Evolutionary conservation across 2,888 invertebrate species (phyloP).

Genomic region (Odontothrips loti): DNA sequence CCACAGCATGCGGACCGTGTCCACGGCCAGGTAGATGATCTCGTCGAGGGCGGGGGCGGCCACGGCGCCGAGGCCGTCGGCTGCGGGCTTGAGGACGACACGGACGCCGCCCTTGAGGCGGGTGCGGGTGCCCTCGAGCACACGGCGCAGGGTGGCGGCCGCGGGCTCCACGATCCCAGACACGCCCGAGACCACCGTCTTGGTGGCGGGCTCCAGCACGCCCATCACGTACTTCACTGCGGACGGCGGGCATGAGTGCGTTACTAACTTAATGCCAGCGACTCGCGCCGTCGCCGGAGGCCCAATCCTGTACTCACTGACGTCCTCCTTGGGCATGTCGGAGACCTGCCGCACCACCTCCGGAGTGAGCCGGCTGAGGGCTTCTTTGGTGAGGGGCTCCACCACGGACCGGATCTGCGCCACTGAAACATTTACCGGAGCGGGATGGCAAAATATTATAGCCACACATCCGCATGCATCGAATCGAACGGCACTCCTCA

Average conservation of each 20-base stretch:
- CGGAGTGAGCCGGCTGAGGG: background rate
- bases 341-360: constrained; percentile 4
- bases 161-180: constrained; percentile 16
- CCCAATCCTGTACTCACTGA: background rate
- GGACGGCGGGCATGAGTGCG: background rate
- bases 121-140: constrained; percentile 4
- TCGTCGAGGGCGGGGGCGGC: constrained; percentile 14
- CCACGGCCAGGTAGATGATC: constrained; percentile 21
- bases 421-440: background rate
- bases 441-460: no score
- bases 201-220: constrained; percentile 12
- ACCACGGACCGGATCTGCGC: constrained; percentile 18
- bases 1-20: constrained; percentile 12
- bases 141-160: background rate
- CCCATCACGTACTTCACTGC: constrained; percentile 24
- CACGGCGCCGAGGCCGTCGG: constrained; percentile 4
- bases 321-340: background rate
- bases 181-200: constrained; percentile 21
- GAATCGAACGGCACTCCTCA: no score
- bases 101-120: constrained; percentile 13
- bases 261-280: background rate
- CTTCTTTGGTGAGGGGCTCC: constrained; percentile 9
- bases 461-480: no score
- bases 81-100: background rate
- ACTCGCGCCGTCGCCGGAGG: no score